Base-by-base conservation (phyloP, 1,140 invertebrate genomes). In the Anoplophora glabripennis region DNA sequence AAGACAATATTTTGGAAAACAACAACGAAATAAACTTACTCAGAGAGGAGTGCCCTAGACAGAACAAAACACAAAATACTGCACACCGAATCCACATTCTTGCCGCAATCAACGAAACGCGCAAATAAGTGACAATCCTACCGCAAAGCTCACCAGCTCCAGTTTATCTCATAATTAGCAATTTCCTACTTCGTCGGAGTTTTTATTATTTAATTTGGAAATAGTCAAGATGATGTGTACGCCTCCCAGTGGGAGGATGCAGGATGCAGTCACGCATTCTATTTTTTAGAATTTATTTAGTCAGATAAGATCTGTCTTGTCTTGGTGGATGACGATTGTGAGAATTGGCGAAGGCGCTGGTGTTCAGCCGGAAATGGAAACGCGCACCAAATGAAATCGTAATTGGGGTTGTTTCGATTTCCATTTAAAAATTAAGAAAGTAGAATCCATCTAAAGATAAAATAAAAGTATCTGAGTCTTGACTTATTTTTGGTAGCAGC, bases 201-300 rank as follows among this genome's bases (percentile, higher is more conserved):
- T 53, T 51, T 53, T 53, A 53, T 53, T 53, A 53, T 53, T 53
- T 53, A 53, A 53, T 53, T 53, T 36, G 51, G 51, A 53, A 53
- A 53, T 40, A 28, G 21, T 28, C 21, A 28, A 5, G 21, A 28
- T 28, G 21, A 28, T 28, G 21, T 28, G 21, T 28, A 28, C 51
- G 38, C 28, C 28, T 47, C 18, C 14, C 15, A 21, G 15, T 33
- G 45, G 15, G 45, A 12, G 36, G 34, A 28, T 17, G 41, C 51
- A 18, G 18, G 38, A 53, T 53, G 51, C 15, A 36, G 51, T 53
- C 51, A 53, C 41, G 28, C 38, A 38, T 17, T 51, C 36, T 37
- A 51, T 28, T 3, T 28, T 28, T 28, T 28, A 28, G 21, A 28
- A 28, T 28, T 28, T 28, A 28, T 28, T 28, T 28, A 3, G 21